These are phyloP conservation scores for Branchipolynoe longqiensis DNA, from an alignment of 2,888 invertebrate genomes.

Conservation along the genomic window DNA sequence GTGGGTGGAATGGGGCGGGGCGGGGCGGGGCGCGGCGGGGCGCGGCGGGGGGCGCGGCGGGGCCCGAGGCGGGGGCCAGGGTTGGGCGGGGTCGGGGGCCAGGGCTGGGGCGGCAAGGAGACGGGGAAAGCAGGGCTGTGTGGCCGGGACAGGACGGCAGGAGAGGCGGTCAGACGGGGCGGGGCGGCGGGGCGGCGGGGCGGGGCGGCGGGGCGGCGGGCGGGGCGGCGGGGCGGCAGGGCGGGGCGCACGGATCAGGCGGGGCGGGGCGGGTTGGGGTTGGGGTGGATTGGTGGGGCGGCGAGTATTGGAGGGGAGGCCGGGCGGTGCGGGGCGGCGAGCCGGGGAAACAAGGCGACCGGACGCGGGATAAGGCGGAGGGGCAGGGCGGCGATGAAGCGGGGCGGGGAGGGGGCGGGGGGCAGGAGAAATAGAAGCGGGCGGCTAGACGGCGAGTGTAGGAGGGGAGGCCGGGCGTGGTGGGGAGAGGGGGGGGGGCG, in stretches of 20 bases:
- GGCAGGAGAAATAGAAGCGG: too few species aligned
- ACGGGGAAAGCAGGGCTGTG: too few species aligned
- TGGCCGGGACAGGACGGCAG: too few species aligned
- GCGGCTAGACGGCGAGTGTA: background rate
- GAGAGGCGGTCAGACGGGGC: background rate
- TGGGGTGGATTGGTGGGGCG: background rate
- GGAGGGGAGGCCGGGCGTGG: background rate
- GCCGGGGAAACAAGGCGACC: background rate
- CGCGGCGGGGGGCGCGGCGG: too few species aligned
- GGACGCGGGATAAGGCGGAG: background rate
- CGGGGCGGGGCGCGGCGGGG: too few species aligned
- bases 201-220: background rate
- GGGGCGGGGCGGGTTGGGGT: background rate
- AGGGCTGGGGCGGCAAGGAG: too few species aligned
- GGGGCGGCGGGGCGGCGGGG: background rate
- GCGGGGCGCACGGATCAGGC: background rate
- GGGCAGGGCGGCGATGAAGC: background rate
- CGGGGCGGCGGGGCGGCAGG: background rate
- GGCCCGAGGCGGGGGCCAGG: too few species aligned
- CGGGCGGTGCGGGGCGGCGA: background rate
- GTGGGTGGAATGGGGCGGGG: too few species aligned
- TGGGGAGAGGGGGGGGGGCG: background rate
- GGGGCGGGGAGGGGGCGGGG: background rate
- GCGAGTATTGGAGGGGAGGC: background rate
- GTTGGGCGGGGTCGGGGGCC: too few species aligned